Conservation (phyloP, 2,888 invertebrate genomes). For the Stenchaetothrips biformis region DNA sequence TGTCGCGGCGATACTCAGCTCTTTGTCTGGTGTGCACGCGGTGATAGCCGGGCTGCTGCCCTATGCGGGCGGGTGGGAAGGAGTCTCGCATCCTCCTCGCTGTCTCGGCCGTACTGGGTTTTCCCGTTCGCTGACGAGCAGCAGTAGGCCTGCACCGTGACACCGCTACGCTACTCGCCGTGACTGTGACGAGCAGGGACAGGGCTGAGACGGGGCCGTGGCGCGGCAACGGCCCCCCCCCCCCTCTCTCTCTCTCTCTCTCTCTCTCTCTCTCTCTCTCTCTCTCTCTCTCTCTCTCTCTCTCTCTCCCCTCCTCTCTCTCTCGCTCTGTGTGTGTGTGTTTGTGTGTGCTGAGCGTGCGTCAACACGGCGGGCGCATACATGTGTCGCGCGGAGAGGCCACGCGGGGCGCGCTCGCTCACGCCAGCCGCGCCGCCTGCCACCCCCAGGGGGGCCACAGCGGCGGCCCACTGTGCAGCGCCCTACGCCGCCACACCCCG, state of each 20-base stretch:
- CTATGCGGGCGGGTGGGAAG: no score
- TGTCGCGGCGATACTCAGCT: no score
- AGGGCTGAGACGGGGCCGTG: no score
- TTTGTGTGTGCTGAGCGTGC: not conserved
- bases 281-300: conserved; percentile 1
- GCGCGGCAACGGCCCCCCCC: not conserved
- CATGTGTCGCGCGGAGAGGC: not conserved
- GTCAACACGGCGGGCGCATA: not conserved
- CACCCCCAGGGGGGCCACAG: not conserved
- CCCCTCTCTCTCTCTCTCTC: not conserved
- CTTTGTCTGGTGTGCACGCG: no score
- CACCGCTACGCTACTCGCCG: no score
- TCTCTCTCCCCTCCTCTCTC: not conserved
- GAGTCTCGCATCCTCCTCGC: no score
- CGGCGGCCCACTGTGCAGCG: not conserved
- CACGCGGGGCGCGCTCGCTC: not conserved
- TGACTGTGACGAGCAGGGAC: no score
- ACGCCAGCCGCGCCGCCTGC: not conserved
- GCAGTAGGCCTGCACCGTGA: no score
- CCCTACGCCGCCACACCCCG: not conserved
- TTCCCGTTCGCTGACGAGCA: no score
- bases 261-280: not conserved
- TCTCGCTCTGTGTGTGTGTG: conserved; percentile 1
- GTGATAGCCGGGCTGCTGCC: no score
- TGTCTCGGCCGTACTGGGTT: no score